Base-by-base conservation (phyloP, 2,888 invertebrate species). In the Eledona agricola region DNA sequence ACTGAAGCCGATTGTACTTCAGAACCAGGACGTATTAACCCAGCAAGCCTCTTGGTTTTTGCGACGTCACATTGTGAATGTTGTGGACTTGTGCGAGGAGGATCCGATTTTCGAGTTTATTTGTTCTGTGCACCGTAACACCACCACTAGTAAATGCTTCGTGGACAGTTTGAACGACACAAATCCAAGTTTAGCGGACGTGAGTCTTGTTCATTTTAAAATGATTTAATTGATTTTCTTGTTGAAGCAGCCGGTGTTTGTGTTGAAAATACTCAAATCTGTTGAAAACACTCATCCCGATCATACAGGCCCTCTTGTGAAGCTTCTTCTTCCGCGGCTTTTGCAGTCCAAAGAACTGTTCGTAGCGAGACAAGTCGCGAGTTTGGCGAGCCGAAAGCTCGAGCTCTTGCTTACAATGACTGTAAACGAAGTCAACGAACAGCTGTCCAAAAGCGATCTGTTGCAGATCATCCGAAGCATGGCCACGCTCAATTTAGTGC, bases 1-100 rank as follows among this genome's bases (percentile, higher is more conserved):
- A n/a, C n/a, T n/a, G n/a, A n/a, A n/a, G n/a, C 10, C 2, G 2
- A 17, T 15, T 5, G 32, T 57, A 55, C 72, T 77, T 42, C 70
- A 85, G 85, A 80, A 83, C 57, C 86, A 87, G 67, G 89, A 89
- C 11, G 76, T 87, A 9, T 80, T 81, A 23, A 87, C 83, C 0
- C 87, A 89, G 15, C 86, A 88, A 59, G 76, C 91, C 46, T 83
- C 86, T 0, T 91, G 90, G 90, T 77, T 92, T 4, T 75, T 93
- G n/a, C 83, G 85, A 4, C 87, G 87, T 69, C 83, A 90, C 54
- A 83, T 87, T 0, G 81, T 84, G 60, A 81, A 87, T 22, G 77
- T 91, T 1, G 82, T 90, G 2, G 77, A 79, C 20, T 79, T 88
- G 46, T 82, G 82, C 16, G 74, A 78, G 1, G 90, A 90, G 68